phyloP scores from a whole-genome alignment of 2,888 invertebrate species.

The Orchesellides sinensis region DNA sequence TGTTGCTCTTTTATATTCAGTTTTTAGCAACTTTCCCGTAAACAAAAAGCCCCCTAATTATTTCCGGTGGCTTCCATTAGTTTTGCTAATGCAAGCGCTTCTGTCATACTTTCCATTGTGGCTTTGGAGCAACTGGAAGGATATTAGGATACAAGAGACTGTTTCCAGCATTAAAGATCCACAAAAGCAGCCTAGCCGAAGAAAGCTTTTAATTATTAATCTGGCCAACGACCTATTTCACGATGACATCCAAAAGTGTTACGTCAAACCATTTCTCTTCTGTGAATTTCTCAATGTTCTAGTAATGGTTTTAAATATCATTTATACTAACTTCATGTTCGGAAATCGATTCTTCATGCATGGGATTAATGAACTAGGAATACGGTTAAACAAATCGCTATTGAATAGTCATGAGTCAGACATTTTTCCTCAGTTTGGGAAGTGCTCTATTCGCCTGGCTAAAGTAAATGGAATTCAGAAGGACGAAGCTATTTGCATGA shows the following conservation, averaged over 20 bases:
- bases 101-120: constrained; percentile 84
- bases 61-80: constrained; percentile 87
- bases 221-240: constrained; percentile 47
- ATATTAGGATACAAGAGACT: constrained; percentile 81
- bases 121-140: constrained; percentile 86
- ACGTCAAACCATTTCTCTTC: constrained; percentile 80
- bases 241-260: constrained; percentile 29
- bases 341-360: constrained; percentile 72
- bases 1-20: neutral
- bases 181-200: constrained; percentile 9
- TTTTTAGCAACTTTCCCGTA: constrained; percentile 22
- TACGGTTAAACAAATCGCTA: constrained; percentile 5
- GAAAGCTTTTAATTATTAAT: constrained; percentile 44
- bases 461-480: constrained; percentile 79
- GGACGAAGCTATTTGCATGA: constrained; percentile 82
- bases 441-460: constrained; percentile 80
- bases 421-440: constrained; percentile 68
- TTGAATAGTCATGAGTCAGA: constrained; percentile 14
- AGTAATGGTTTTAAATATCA: constrained; percentile 80
- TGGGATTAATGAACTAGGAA: constrained; percentile 70
- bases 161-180: constrained; percentile 78
- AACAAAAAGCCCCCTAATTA: constrained; percentile 75
- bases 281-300: constrained; percentile 86
- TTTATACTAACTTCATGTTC: constrained; percentile 67
- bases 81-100: constrained; percentile 83